Evolutionary conservation across 2,113 vertebrate genomes (phyloP), one percentile per base, ranked within the genome.

Genomic region (Brevimyrus niger): DNA sequence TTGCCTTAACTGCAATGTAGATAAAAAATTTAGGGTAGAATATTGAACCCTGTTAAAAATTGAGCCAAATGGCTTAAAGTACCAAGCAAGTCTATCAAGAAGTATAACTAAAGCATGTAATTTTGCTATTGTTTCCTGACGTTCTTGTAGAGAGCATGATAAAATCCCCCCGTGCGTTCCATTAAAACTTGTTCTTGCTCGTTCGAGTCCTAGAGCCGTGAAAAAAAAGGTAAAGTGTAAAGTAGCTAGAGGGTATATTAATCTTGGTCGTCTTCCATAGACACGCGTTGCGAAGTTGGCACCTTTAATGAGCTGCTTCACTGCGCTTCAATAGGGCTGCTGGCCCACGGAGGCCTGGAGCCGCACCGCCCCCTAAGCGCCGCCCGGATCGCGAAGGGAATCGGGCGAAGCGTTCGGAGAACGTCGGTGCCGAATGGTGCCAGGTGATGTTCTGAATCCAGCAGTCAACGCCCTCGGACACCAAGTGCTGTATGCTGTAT

Each of bases 401-500:
- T 38, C 38, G 19, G 76, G 38, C 38, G 6, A 82, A 82, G 76
- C 3, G 38, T 13, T 69, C 38, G 6, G 38, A 82, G 38, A 15
- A 23, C 76, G 17, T 44, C 5, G 38, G 82, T 21, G 82, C 31
- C 42, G 73, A 80, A 35, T 8, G 73, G 35, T 42, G 35, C 15
- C 35, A 4, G 42, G 31, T 35, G 8, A 80, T 38, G 73, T 80
- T 35, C 73, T 69, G 61, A 82, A 44, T 44, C 76, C 76, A 82
- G 38, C 76, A 82, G 76, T 44, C 42, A 44, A 15, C 8, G 17
- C 44, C 38, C 61, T 50, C 87, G 55, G 58, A 31, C 90, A 88
- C 90, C 48, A 44, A 69, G 90, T 92, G 91, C 88, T 92, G 90
- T 92, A 91, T 90, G 91, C 92, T 93, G 91, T 46, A 27, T 47